These are phyloP conservation scores for Arothron firmamentum DNA, from an alignment of 2,113 vertebrate species.

Conservation along the genomic window DNA sequence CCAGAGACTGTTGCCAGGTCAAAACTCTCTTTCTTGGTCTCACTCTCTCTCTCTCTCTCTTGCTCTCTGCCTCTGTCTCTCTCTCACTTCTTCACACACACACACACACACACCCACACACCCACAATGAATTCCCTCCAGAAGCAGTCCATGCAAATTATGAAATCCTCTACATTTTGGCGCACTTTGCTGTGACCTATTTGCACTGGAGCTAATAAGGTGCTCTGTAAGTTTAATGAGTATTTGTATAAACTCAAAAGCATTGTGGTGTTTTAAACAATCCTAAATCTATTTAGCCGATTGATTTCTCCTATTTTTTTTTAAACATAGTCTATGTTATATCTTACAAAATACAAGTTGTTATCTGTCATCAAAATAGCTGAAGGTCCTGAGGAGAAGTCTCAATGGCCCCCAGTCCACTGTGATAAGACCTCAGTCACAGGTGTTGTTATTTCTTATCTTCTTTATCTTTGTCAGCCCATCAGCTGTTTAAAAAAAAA, in stretches of 20 bases:
- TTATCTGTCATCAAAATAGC: not conserved
- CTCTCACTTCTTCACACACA: not conserved
- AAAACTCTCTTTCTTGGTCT: constrained; percentile 46
- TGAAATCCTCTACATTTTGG: constrained; percentile 37
- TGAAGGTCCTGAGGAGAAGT: no score
- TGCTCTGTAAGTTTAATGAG: constrained; percentile 54
- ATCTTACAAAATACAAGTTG: not conserved
- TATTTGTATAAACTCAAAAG: constrained; percentile 13
- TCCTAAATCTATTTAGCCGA: no score
- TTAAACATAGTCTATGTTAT: no score
- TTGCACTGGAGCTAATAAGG: constrained; percentile 52
- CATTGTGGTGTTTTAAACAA: not conserved
- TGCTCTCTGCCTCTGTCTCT: not conserved
- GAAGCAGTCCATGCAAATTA: constrained; percentile 51
- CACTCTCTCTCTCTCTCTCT: not conserved
- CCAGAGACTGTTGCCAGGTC: constrained; percentile 66
- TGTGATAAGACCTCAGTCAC: constrained; percentile 64
- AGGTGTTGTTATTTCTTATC: constrained; percentile 17
- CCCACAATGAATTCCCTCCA: constrained; percentile 46
- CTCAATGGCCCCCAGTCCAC: no score
- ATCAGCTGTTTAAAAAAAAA: constrained; percentile 10
- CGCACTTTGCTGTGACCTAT: constrained; percentile 45
- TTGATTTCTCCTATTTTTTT: no score
- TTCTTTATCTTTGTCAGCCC: constrained; percentile 11
- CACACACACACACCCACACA: constrained; percentile 16